These are phyloP conservation scores for Sinocyclocheilus maitianheensis DNA, from an alignment of 2,113 vertebrate genomes.

Conservation along the genomic window DNA sequence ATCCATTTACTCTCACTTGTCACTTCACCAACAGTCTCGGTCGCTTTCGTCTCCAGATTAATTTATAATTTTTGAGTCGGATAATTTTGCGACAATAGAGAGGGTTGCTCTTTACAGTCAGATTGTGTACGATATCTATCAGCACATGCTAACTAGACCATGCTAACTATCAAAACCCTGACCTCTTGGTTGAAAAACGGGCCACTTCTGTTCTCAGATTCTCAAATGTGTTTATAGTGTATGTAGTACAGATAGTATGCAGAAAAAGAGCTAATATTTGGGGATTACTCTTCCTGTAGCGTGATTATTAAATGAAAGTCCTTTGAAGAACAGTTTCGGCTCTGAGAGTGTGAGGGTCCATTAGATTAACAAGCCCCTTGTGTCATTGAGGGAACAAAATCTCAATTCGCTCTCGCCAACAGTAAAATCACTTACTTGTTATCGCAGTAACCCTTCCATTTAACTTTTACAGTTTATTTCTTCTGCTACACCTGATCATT, in stretches of 20 bases:
- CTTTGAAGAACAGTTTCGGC: background rate
- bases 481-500: background rate
- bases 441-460: slow-evolving; percentile 28
- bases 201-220: background rate
- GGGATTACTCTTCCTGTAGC: background rate
- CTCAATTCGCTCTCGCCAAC: slow-evolving; percentile 4
- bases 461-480: slow-evolving; percentile 34
- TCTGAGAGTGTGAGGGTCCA: background rate
- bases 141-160: background rate
- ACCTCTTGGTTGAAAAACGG: too few species aligned
- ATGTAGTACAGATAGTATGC: background rate
- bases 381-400: background rate
- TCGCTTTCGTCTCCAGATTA: too few species aligned
- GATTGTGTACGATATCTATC: background rate
- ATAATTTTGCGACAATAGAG: background rate
- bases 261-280: background rate
- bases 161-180: too few species aligned
- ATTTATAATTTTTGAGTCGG: too few species aligned
- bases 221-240: background rate
- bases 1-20: background rate
- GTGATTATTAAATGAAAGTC: background rate
- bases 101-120: too few species aligned
- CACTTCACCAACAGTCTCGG: too few species aligned
- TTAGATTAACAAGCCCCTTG: slow-evolving; percentile 14
- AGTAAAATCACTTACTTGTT: slow-evolving; percentile 46